These are phyloP conservation scores for Diploscapter pachys DNA, from an alignment of 1,140 invertebrate genomes.

Conservation along the genomic window DNA sequence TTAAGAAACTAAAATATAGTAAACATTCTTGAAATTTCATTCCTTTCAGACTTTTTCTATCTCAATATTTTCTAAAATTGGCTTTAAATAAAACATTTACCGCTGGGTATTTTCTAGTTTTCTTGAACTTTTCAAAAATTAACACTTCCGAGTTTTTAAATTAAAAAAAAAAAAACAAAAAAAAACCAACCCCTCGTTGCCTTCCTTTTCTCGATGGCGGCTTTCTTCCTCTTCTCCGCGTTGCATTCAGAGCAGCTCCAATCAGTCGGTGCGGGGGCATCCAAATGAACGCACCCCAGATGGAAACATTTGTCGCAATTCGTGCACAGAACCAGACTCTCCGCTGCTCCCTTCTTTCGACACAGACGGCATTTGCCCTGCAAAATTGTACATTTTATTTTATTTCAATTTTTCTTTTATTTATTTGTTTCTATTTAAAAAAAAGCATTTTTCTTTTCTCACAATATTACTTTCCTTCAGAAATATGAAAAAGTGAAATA, in stretches of 20 bases:
- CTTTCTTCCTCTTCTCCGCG: slow-evolving; percentile 11
- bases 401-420: too few species aligned
- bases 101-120: too few species aligned
- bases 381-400: neutral
- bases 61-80: too few species aligned
- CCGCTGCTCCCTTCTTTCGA: slow-evolving; percentile 17
- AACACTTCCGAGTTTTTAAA: too few species aligned
- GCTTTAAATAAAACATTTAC: too few species aligned
- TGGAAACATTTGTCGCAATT: slow-evolving; percentile 30
- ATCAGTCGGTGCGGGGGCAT: neutral
- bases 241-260: slow-evolving; percentile 15
- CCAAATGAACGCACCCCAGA: slow-evolving; percentile 24
- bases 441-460: too few species aligned
- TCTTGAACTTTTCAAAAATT: too few species aligned
- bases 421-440: neutral
- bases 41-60: too few species aligned
- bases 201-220: slow-evolving; percentile 18
- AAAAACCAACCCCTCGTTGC: neutral
- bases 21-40: too few species aligned
- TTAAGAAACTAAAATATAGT: too few species aligned
- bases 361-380: slow-evolving; percentile 29
- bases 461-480: too few species aligned
- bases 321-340: slow-evolving; percentile 18
- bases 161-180: neutral
- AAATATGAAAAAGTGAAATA: too few species aligned